Conservation (phyloP, 2,113 vertebrate species). For the Etia nguti region DNA sequence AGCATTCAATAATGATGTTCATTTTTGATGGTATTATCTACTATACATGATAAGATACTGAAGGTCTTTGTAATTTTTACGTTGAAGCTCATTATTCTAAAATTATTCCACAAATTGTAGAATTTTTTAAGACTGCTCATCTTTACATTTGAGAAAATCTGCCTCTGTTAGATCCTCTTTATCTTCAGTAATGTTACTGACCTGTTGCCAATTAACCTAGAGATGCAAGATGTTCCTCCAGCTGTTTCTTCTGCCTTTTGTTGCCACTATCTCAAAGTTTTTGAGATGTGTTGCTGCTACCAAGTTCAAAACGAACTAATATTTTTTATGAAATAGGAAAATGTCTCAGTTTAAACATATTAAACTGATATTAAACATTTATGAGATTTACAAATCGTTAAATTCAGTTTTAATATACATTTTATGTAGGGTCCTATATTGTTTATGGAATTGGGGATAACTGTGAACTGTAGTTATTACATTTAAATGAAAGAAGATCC, state of each 20-base stretch:
- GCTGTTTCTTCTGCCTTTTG: neutral
- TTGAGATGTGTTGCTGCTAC: neutral
- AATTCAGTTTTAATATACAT: neutral
- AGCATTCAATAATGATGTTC: neutral
- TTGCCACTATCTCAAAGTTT: neutral
- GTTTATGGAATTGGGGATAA: neutral
- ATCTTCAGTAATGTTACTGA: neutral
- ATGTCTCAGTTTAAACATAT: neutral
- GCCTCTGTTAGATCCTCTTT: rapidly evolving
- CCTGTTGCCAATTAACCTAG: neutral
- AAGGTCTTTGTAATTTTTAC: neutral
- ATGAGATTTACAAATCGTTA: neutral
- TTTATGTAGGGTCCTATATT: neutral
- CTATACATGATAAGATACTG: neutral
- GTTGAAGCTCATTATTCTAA: neutral
- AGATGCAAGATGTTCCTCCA: neutral
- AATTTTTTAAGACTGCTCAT: neutral
- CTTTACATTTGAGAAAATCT: neutral
- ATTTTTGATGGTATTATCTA: neutral
- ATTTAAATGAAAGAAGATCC: neutral
- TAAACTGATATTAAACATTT: too few relatives aligned
- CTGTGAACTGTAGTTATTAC: neutral
- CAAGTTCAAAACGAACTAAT: neutral
- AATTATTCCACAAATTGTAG: neutral
- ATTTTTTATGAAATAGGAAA: neutral